Percentiles rank a stretch among this genome's conserved stretches.
phyloP scores from a whole-genome alignment of 2,113 vertebrate genomes.

The Sturnus vulgaris region DNA sequence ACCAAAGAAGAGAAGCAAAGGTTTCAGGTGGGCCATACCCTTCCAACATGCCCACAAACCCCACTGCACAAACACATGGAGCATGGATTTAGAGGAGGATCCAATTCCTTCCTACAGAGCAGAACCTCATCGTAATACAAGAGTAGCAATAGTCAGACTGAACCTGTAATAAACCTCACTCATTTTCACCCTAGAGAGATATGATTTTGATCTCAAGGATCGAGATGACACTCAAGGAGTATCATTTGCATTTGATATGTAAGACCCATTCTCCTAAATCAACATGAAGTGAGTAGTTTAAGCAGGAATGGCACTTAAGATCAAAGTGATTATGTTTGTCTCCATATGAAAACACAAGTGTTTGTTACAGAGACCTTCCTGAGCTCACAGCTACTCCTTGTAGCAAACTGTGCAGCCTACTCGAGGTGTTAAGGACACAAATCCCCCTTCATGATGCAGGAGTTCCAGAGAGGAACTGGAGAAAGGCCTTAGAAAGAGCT shows the following conservation, averaged over 20 bases:
- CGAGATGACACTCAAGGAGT: not conserved
- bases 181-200: not conserved
- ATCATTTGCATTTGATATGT: not conserved
- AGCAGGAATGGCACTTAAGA: not conserved
- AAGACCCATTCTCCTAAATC: not conserved
- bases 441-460: not conserved
- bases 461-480: not conserved
- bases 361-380: not conserved
- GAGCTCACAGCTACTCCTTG: not conserved
- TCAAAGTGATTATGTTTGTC: not conserved
- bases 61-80: not conserved
- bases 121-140: not conserved
- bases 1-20: not conserved
- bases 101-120: not conserved
- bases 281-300: not conserved
- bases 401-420: not conserved
- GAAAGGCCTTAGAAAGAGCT: not conserved
- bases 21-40: not conserved
- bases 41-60: not conserved
- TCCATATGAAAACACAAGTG: not conserved
- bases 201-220: not conserved
- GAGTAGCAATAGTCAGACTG: not conserved
- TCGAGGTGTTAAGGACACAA: not conserved
- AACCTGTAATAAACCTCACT: not conserved
- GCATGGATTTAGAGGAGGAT: rapidly evolving